Conservation (phyloP, 1,140 invertebrate species). For the Chrysopa pallens region DNA sequence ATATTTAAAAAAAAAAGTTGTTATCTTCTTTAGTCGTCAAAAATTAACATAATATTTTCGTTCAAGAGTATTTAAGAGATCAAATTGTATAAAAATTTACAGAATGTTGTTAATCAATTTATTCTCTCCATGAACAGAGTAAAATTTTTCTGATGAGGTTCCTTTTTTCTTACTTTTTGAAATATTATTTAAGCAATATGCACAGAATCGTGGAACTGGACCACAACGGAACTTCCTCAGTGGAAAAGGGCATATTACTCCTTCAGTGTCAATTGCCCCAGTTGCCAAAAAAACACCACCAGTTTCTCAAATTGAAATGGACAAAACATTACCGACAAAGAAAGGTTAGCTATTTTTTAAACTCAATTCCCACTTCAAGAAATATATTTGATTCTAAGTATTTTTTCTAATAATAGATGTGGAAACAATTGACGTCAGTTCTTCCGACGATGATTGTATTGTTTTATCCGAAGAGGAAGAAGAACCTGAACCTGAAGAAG, state of each 20-base stretch:
- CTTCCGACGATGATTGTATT: constrained; percentile 65
- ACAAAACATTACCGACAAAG: background rate
- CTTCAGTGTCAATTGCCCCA: constrained; percentile 32
- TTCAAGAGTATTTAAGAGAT: no score
- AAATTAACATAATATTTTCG: no score
- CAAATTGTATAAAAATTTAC: no score
- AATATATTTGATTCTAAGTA: background rate
- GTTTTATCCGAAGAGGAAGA: constrained; percentile 51
- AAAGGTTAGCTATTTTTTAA: background rate
- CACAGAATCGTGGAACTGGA: no score
- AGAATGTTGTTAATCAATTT: no score
- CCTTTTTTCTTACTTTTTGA: no score
- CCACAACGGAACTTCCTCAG: background rate
- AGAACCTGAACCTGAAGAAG: constrained; percentile 36
- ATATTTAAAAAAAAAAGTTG: no score
- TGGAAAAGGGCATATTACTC: constrained; percentile 21
- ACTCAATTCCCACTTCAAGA: background rate
- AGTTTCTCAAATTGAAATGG: background rate
- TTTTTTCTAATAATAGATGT: constrained; percentile 20
- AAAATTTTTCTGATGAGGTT: no score
- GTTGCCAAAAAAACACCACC: constrained; percentile 18
- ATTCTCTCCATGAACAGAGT: no score
- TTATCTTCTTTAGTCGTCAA: no score
- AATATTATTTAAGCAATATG: no score
- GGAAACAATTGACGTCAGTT: constrained; percentile 46